Evolutionary conservation across 2,888 invertebrate genomes (phyloP).

Genomic region (Eurytoma californica): DNA sequence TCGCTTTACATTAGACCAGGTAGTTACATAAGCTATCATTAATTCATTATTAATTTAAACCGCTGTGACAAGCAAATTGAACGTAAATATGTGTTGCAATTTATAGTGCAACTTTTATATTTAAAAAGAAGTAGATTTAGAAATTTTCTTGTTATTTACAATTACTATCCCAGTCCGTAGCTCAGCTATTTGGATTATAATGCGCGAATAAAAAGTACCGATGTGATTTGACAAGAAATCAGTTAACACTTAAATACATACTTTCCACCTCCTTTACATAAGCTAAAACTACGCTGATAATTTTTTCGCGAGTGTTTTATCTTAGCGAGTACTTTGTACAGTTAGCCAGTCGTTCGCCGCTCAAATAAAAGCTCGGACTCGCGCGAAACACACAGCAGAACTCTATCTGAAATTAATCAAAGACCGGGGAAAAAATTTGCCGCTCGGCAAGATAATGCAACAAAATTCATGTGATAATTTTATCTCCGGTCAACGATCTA

Average conservation of each 20-base stretch:
- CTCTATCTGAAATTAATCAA: constrained; percentile 43
- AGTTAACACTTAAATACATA: not conserved
- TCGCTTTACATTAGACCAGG: too few relatives aligned
- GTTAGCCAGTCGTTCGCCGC: too few relatives aligned
- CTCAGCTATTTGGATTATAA: too few relatives aligned
- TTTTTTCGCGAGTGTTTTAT: not conserved
- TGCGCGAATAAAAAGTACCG: not conserved
- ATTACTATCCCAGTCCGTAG: too few relatives aligned
- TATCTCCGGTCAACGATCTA: constrained; percentile 37
- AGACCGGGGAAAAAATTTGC: constrained; percentile 2
- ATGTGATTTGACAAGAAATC: not conserved
- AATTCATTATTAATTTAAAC: too few relatives aligned
- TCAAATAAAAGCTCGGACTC: not conserved
- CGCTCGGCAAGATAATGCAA: constrained; percentile 35
- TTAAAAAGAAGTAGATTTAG: too few relatives aligned
- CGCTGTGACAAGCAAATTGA: too few relatives aligned
- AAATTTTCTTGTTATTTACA: too few relatives aligned
- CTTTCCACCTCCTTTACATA: not conserved
- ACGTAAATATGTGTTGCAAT: too few relatives aligned
- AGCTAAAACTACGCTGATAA: not conserved
- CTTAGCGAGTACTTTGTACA: not conserved
- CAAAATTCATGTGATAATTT: constrained; percentile 50
- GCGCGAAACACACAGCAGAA: not conserved
- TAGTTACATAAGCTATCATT: too few relatives aligned
- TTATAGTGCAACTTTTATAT: too few relatives aligned